Base-by-base conservation (phyloP, 1,140 invertebrate species). In the Physella acuta region DNA sequence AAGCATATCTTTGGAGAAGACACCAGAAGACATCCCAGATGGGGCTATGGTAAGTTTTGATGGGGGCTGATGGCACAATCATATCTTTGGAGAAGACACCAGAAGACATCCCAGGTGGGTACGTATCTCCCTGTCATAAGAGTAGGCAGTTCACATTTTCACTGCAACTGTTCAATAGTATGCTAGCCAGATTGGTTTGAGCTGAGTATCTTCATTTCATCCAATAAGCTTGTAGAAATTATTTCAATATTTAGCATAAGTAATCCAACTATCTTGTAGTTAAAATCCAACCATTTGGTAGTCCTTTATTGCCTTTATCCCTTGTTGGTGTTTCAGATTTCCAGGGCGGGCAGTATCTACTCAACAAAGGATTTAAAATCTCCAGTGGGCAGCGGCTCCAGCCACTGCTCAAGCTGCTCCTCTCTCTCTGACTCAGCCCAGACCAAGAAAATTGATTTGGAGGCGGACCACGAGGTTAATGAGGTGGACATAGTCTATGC, bases 401-500 rank as follows among this genome's bases (percentile, higher is more conserved):
- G 75, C 36, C 66, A 61, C 31, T 72, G 72, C 69, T 75, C 71
- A 11, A 73, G 70, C 65, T 65, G 60, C n/a, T 76, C 74, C 11
- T 74, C 75, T 30, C 53, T 75, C 3, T 75, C 78, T 20, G 76
- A 77, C 30, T 67, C 73, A 14, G 66, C 59, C 24, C 76, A 75
- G 55, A 72, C 53, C 64, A 75, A 70, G 49, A 80, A 79, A 60
- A 76, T 81, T 17, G 73, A 80, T 33, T 74, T 73, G 1, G 75
- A 80, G 30, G 78, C 76, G 3, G 80, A 82, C 33, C 77, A 77
- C 14, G 80, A 82, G 51, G 82, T 83, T 36, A 84, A 82, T 62
- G 81, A 85, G 53, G 81, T 82, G 26, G 80, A 82, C 49, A 76
- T 84, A 3, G 81, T 79, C 5, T 82, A 79, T 72, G 76, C 79